Evolutionary conservation across 2,888 invertebrate species (phyloP).

Genomic region (Penaeus monodon): DNA sequence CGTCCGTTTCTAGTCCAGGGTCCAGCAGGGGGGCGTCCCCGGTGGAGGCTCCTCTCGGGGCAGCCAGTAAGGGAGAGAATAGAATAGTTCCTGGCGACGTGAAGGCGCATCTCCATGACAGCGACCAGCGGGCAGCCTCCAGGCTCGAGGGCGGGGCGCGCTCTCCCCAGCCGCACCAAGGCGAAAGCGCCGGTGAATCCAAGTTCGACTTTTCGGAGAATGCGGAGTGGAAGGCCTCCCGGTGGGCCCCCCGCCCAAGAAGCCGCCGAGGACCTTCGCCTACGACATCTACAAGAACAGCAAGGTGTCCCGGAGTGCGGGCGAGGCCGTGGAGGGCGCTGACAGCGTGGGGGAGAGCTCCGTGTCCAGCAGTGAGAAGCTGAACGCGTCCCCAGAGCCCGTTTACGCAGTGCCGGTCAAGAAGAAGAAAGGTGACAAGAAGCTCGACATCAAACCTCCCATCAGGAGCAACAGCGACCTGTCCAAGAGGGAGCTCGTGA

Average conservation of each 20-base stretch:
- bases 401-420: constrained; percentile 57
- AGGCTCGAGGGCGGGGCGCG: neutral
- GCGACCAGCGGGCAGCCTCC: too few relatives aligned
- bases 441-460: constrained; percentile 36
- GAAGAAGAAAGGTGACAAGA: constrained; percentile 29
- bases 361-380: neutral
- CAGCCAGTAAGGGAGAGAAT: too few relatives aligned
- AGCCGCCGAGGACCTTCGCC: constrained; percentile 61
- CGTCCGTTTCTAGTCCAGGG: neutral
- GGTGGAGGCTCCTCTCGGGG: too few relatives aligned
- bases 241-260: constrained; percentile 52
- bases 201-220: neutral
- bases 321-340: neutral
- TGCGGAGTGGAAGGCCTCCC: constrained; percentile 30
- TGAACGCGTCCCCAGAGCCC: constrained; percentile 24
- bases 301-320: constrained; percentile 13
- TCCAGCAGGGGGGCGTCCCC: too few relatives aligned
- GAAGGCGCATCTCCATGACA: too few relatives aligned
- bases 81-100: too few relatives aligned
- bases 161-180: neutral
- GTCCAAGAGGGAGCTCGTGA: constrained; percentile 30
- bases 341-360: neutral
- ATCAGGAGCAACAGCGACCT: constrained; percentile 53
- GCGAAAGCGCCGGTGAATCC: neutral
- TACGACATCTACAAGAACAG: constrained; percentile 52